These are phyloP conservation scores for Pseudocheirus occidentalis DNA, from an alignment of 2,797 vertebrate species.

Conservation along the genomic window DNA sequence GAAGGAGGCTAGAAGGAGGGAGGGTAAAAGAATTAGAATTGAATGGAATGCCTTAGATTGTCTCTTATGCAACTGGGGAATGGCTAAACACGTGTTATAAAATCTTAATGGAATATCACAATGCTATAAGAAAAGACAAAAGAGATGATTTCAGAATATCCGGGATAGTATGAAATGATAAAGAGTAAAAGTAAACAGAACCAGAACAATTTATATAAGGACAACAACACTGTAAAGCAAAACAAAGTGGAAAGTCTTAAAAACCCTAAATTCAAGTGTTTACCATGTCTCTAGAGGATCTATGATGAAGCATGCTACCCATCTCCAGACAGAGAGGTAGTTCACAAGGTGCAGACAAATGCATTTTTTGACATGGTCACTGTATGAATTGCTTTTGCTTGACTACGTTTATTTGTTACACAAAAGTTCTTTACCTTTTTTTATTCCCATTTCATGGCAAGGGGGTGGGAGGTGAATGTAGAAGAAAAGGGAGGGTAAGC, in stretches of 20 bases:
- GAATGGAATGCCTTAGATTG: neutral
- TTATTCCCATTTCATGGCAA: neutral
- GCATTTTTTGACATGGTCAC: neutral
- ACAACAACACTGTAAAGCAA: neutral
- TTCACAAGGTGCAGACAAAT: neutral
- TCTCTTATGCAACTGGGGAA: neutral
- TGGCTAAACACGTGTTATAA: neutral
- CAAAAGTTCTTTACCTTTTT: neutral
- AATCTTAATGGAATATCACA: neutral
- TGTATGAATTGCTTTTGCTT: neutral
- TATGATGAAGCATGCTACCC: neutral
- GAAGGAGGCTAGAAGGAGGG: neutral
- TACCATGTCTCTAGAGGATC: neutral
- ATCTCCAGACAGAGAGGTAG: neutral
- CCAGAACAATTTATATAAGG: neutral
- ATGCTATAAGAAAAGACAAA: neutral
- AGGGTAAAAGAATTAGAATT: neutral
- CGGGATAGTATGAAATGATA: neutral
- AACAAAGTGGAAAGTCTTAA: neutral
- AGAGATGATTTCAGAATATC: neutral
- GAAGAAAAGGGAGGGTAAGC: neutral
- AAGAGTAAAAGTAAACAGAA: neutral
- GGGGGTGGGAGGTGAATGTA: neutral
- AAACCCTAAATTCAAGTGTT: neutral
- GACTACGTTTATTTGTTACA: neutral